Percentiles rank a stretch among this genome's conserved stretches.
These are phyloP conservation scores for Macroramphosus scolopax DNA, from an alignment of 2,797 vertebrate genomes.

Conservation along the genomic window DNA sequence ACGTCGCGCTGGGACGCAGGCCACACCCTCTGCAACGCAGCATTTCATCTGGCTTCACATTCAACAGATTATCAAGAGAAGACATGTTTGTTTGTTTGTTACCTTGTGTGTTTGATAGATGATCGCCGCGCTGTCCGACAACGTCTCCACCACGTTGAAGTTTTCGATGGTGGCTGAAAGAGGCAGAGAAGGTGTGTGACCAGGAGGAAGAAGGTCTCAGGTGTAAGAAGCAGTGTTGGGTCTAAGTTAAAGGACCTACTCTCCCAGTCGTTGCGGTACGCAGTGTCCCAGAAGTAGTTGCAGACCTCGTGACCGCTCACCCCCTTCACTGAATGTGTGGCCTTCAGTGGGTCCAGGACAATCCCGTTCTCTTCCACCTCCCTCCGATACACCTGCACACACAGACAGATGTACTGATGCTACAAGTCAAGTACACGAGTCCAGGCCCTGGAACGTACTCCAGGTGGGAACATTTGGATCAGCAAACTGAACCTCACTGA, in stretches of 20 bases:
- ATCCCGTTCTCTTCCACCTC: conserved; percentile 98
- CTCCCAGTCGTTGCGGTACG: conserved; percentile 97
- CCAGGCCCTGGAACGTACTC: too few species aligned
- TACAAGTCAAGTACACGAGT: too few species aligned
- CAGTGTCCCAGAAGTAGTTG: conserved; percentile 95
- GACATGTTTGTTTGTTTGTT: conserved; percentile 33
- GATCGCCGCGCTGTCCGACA: conserved; percentile 90
- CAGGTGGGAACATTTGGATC: too few species aligned
- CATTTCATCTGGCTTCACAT: neutral
- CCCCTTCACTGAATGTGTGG: conserved; percentile 93
- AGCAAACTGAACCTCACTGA: too few species aligned
- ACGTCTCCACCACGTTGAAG: conserved; percentile 91
- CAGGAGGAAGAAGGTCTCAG: too few species aligned
- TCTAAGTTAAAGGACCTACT: conserved; percentile 89
- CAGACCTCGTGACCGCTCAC: conserved; percentile 96
- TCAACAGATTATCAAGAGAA: neutral
- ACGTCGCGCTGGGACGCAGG: conserved; percentile 96
- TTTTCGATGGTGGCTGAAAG: conserved; percentile 93
- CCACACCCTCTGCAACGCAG: conserved; percentile 88
- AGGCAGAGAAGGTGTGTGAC: neutral
- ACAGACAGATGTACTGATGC: too few species aligned
- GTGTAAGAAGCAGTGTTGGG: too few species aligned
- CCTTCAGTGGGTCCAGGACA: conserved; percentile 95
- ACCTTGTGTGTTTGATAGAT: conserved; percentile 97
- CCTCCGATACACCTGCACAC: conserved; percentile 90